Percentiles rank a stretch among this genome's conserved stretches.
These are phyloP conservation scores for Mesochorus sp. DNA, from an alignment of 2,888 invertebrate genomes.

Conservation along the genomic window DNA sequence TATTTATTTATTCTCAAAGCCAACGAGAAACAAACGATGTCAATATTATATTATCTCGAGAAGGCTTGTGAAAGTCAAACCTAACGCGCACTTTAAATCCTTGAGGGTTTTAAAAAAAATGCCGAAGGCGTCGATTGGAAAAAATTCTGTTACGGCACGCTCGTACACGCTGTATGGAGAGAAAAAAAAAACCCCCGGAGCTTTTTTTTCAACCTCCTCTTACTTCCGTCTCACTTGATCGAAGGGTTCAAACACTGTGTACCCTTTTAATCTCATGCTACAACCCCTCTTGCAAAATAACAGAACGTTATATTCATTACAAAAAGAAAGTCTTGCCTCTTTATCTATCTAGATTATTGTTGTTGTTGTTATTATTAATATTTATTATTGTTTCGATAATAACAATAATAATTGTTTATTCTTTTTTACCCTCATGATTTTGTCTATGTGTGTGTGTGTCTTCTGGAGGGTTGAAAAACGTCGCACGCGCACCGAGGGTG, in stretches of 20 bases:
- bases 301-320: constrained; percentile 1
- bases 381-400: not conserved
- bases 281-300: not conserved
- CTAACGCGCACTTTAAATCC: constrained; percentile 35
- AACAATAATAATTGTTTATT: constrained; percentile 14
- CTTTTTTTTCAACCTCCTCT: constrained; percentile 27
- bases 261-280: not conserved
- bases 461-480: constrained; percentile 57
- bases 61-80: not conserved
- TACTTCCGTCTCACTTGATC: constrained; percentile 40
- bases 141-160: constrained; percentile 23
- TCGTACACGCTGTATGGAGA: constrained; percentile 32
- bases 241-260: not conserved
- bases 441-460: too few species aligned
- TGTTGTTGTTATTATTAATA: not conserved
- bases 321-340: not conserved
- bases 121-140: not conserved
- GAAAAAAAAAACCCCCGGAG: constrained; percentile 13
- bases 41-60: too few species aligned
- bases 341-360: not conserved
- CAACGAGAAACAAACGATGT: too few species aligned
- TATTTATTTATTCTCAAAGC: too few species aligned
- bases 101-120: constrained; percentile 39
- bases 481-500: constrained; percentile 73
- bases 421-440: constrained; percentile 11